phyloP scores from a whole-genome alignment of 2,113 vertebrate species.

The Himantopus leucocephalus region DNA sequence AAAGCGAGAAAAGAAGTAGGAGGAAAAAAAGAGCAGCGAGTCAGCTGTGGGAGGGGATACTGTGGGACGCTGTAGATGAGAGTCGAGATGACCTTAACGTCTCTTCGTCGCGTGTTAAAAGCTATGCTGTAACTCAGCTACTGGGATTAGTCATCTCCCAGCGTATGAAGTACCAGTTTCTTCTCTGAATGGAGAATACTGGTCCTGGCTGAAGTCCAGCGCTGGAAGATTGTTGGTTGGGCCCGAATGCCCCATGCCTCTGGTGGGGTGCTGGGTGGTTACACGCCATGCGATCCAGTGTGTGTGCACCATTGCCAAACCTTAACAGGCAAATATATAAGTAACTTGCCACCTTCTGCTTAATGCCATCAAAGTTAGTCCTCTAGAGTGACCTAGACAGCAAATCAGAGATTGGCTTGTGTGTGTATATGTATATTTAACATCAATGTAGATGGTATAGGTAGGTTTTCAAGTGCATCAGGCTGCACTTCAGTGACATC shows the following conservation, averaged over 20 bases:
- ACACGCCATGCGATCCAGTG: rapidly evolving
- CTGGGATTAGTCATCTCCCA: conserved; percentile 43
- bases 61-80: conserved; percentile 41
- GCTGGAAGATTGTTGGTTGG: background rate
- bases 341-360: background rate
- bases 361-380: background rate
- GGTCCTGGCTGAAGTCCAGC: background rate
- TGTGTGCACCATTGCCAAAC: background rate
- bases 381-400: background rate
- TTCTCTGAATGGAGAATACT: background rate
- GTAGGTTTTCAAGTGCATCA: background rate
- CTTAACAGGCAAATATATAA: background rate
- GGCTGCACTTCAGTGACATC: background rate
- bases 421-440: background rate
- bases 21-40: conserved; percentile 30
- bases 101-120: conserved; percentile 10
- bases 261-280: background rate
- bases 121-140: conserved; percentile 33
- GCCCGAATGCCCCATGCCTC: background rate
- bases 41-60: conserved; percentile 34
- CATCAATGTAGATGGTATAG: background rate
- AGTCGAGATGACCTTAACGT: conserved; percentile 53
- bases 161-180: background rate
- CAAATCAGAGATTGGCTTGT: background rate
- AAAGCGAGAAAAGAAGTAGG: conserved; percentile 48